phyloP scores from a whole-genome alignment of 2,113 vertebrate genomes.

The Silurus asotus region DNA sequence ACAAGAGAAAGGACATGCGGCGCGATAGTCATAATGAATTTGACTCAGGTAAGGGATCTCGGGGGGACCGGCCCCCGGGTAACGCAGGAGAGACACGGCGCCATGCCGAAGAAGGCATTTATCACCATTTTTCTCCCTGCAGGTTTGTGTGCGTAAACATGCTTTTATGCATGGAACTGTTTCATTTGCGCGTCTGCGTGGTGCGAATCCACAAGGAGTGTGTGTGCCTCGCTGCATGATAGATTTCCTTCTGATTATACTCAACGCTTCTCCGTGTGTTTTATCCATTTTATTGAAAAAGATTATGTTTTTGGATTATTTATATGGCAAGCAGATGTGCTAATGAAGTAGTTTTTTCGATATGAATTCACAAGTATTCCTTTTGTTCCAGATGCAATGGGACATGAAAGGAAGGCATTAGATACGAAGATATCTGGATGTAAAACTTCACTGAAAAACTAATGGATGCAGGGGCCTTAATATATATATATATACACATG shows the following conservation, averaged over 20 bases:
- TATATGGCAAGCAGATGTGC: not conserved
- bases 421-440: too few species aligned
- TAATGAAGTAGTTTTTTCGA: not conserved
- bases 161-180: conserved; percentile 14
- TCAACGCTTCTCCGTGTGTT: not conserved
- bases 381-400: too few species aligned
- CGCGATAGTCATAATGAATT: conserved; percentile 52
- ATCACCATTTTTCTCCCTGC: conserved; percentile 32
- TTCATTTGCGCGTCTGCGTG: conserved; percentile 11
- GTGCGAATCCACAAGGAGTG: not conserved
- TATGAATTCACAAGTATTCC: too few species aligned
- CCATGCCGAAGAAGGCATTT: conserved; percentile 14
- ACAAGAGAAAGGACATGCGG: conserved; percentile 49
- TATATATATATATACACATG: too few species aligned
- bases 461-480: too few species aligned
- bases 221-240: not conserved
- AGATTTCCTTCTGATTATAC: not conserved
- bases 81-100: conserved; percentile 8
- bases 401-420: too few species aligned
- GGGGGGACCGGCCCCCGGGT: conserved; percentile 16
- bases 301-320: not conserved
- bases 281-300: not conserved
- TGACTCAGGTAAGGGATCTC: conserved; percentile 47
- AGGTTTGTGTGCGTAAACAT: conserved; percentile 26
- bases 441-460: too few species aligned